Base-by-base conservation (phyloP, 2,888 invertebrate species). In the Hoplodrina ambigua region DNA sequence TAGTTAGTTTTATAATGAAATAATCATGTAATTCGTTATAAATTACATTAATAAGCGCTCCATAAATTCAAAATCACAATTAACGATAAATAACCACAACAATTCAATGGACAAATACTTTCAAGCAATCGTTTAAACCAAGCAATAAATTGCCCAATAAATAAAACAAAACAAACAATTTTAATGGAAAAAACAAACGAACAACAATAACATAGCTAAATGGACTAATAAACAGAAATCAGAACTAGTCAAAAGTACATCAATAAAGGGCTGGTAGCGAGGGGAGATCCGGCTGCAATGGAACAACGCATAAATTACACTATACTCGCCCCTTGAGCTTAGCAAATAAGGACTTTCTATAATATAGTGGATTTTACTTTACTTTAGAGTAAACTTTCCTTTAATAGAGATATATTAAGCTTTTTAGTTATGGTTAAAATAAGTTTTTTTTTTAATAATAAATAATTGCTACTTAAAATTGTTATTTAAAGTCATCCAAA, bases 171-270 rank as follows among this genome's bases (percentile, higher is more conserved):
- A 75, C 74, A 78, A 81, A 79, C 85, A 82, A 56, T 62, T 74
- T 72, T 72, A 75, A 82, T 80, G 75, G 63, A 83, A 81, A 85
- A 86, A 83, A 80, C 86, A 88, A 90, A 89, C 88, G 86, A 87
- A 76, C 83, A 86, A 87, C 85, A 88, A 89, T 90, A 90, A 91
- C 77, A 67, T 88, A 88, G 87, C 88, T 92, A 92, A 94, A 94
- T 91, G 90, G 92, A 82, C 86, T 91, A 92, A 94, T 94, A 94
- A 94, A 94, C 91, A 86, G 91, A 89, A 93, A 94, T 94, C 94
- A 93, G 87, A 89, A 92, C 93, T 92, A 93, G 94, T 94, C 92
- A 94, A 95, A 94, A 92, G 94, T 86, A 90, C 95, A 94, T 94
- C 94, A 92, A 93, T 92, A 92, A 91, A 90, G 91, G 91, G 89